These are phyloP conservation scores for Stegastes partitus DNA, from an alignment of 2,113 vertebrate species.

Conservation along the genomic window DNA sequence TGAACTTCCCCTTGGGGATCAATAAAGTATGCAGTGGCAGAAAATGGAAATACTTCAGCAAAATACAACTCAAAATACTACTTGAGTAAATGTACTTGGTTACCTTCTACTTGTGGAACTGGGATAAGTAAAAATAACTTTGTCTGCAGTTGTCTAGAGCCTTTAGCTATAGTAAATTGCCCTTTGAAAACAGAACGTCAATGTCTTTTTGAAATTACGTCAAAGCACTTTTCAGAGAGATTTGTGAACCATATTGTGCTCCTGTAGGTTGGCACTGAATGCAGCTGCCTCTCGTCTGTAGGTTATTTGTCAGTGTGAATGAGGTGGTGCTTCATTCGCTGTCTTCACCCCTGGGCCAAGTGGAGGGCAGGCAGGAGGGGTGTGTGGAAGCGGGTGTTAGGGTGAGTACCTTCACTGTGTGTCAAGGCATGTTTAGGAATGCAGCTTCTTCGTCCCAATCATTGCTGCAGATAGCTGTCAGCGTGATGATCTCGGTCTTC, in stretches of 20 bases:
- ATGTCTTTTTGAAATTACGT: too few relatives aligned
- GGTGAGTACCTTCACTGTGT: slow-evolving; percentile 41
- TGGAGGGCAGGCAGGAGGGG: slow-evolving; percentile 8
- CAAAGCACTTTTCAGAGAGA: too few relatives aligned
- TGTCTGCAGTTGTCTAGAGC: too few relatives aligned
- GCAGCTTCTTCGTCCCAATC: slow-evolving; percentile 15
- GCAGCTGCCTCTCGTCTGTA: not conserved
- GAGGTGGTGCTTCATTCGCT: slow-evolving; percentile 28
- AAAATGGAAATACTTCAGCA: too few relatives aligned
- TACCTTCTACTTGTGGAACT: too few relatives aligned
- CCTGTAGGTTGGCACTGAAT: not conserved
- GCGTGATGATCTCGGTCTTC: not conserved
- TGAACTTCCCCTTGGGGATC: too few relatives aligned
- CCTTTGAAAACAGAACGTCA: too few relatives aligned
- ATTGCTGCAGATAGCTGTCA: slow-evolving; percentile 17
- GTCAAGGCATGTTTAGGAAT: slow-evolving; percentile 77
- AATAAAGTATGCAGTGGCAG: too few relatives aligned
- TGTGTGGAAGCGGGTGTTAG: not conserved
- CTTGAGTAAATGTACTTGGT: too few relatives aligned
- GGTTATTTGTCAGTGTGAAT: slow-evolving; percentile 31
- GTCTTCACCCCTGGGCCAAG: slow-evolving; percentile 43
- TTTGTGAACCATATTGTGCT: not conserved
- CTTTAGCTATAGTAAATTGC: too few relatives aligned
- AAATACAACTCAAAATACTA: too few relatives aligned
- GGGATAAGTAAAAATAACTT: too few relatives aligned